Evolutionary conservation across 2,113 vertebrate genomes (phyloP).

Genomic region (Puma concolor): DNA sequence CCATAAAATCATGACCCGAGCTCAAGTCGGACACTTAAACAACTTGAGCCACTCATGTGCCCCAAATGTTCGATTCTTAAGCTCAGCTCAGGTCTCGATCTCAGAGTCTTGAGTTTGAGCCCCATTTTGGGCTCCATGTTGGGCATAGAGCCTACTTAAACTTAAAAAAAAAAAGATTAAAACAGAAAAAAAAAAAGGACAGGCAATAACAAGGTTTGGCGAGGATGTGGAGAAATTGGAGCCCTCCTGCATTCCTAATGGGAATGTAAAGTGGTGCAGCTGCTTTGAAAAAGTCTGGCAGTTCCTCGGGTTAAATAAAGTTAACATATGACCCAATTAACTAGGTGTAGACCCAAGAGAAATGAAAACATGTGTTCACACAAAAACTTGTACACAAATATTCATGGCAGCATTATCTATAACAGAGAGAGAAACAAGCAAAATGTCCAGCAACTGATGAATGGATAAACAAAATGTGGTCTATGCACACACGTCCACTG

Average conservation of each 20-base stretch:
- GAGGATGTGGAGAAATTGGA: background rate
- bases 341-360: background rate
- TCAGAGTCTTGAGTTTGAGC: too few relatives aligned
- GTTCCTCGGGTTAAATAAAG: background rate
- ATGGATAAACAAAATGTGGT: background rate
- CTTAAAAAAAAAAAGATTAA: too few relatives aligned
- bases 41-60: too few relatives aligned
- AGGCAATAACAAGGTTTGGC: background rate
- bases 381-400: background rate
- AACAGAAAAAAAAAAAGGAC: background rate
- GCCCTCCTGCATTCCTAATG: background rate
- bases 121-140: too few relatives aligned
- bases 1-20: too few relatives aligned
- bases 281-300: background rate
- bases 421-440: background rate
- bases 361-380: background rate
- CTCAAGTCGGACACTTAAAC: too few relatives aligned
- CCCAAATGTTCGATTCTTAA: too few relatives aligned
- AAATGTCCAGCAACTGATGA: background rate
- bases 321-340: background rate
- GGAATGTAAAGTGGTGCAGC: background rate
- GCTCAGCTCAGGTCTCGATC: too few relatives aligned
- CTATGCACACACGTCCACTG: background rate
- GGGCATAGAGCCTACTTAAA: too few relatives aligned
- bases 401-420: background rate